Evolutionary conservation across 2,797 vertebrate genomes (phyloP).

Genomic region (Dicrostonyx torquatus): DNA sequence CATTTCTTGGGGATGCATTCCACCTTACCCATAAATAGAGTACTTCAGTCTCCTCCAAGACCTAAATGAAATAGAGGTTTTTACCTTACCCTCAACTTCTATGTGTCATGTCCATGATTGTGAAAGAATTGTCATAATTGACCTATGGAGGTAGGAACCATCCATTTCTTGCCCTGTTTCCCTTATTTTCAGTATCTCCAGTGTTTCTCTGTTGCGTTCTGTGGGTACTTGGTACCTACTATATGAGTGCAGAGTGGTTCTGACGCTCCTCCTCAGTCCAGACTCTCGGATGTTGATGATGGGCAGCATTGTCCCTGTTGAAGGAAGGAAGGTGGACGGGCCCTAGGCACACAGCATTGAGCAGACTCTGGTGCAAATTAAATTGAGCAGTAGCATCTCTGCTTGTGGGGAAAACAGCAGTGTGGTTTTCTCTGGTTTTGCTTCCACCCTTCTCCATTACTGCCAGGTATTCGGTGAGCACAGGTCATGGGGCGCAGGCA

Average conservation of each 20-base stretch:
- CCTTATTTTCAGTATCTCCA: not conserved
- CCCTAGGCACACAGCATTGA: not conserved
- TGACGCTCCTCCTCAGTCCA: not conserved
- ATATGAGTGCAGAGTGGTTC: not conserved
- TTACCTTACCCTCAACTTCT: not conserved
- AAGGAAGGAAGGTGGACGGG: not conserved
- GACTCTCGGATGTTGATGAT: not conserved
- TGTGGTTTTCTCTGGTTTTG: not conserved
- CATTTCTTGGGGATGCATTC: conserved; percentile 37
- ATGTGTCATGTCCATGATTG: not conserved
- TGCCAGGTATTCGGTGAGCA: not conserved
- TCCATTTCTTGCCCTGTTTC: not conserved
- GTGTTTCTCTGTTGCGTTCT: not conserved
- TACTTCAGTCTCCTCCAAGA: not conserved
- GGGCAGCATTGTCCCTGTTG: not conserved
- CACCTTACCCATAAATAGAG: not conserved
- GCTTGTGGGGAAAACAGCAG: not conserved
- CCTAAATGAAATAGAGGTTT: not conserved
- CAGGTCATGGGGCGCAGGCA: too few species aligned
- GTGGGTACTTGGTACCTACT: not conserved
- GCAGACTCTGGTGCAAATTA: not conserved
- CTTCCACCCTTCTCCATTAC: not conserved
- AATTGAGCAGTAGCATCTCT: not conserved
- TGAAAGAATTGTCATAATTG: not conserved
- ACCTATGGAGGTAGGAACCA: not conserved